Evolutionary conservation across 2,797 vertebrate species (phyloP), one percentile per base, ranked within the genome.

Genomic region (Crocodylus rhombifer): DNA sequence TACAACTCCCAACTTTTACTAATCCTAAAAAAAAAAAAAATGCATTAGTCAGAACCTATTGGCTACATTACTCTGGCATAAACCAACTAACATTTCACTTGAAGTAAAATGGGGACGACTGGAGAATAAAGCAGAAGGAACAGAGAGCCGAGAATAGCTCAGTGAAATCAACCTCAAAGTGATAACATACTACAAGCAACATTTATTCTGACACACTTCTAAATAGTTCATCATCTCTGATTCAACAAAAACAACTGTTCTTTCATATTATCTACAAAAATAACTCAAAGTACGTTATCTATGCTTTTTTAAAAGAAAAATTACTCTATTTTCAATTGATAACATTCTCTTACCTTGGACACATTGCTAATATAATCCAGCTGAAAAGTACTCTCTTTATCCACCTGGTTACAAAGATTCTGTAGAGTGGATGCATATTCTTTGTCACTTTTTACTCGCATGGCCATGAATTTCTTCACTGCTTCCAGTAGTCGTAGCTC

Each of bases 401-500:
- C 99, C 23, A 99, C 99, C 96, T 99, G 99, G 97, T 99, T 99
- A 95, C 98, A 99, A 97, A 99, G 98, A 97, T 98, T 99, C 95
- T 99, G 99, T 96, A 99, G 98, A 95, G 99, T 98, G 5, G 98
- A 98, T 0, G 99, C 99, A 77, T 99, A 99, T 80, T 99, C 99
- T 91, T 99, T 99, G 95, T 99, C 99, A 65, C 99, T 99, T 97
- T 99, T 99, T 95, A 99, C 99, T 89, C 99, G 97, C 95, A 99
- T 98, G 1, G 98, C 98, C 99, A 99, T 99, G 96, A 99, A 99
- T 86, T 99, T 99, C 96, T 99, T 99, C 95, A 99, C 99, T 0
- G 98, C 99, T 98, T 99, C 99, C 95, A 99, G 97, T 69, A 99
- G 97, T 88, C 99, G 99, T 91, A 99, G 97, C 94, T 99, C 99